Base-by-base conservation (phyloP, 2,113 vertebrate genomes). In the Salminus brasiliensis region DNA sequence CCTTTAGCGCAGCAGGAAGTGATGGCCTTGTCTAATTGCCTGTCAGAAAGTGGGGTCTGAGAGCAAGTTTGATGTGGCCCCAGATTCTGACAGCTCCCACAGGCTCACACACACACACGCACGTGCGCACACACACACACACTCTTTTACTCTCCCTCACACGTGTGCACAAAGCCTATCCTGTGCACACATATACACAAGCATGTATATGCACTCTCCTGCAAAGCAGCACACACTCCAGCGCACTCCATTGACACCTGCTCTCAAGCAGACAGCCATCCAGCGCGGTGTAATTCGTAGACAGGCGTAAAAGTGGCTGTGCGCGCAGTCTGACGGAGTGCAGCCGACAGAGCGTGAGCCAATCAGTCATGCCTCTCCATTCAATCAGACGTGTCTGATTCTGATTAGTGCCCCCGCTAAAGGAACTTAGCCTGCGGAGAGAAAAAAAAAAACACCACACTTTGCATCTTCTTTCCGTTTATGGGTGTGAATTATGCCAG, bases 321-420 rank as follows among this genome's bases (percentile, higher is more conserved):
- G 67, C 43, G 25, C 74, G 21, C 23, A 47, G 79, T 83, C 76
- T 74, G 81, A 63, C 70, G 45, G 69, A 81, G 59, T 41, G 82
- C 72, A 81, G 69, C 53, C 71, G 63, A 79, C 79, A 78, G 81
- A 83, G 81, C 72, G 57, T 76, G 78, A 83, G 76, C 81, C 81
- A 87, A 84, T 84, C 86, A 85, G 83, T 83, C 79, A 85, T 81
- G 79, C 85, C 74, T 87, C 78, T 83, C 81, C 76, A 73, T 59
- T 79, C 81, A 85, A 81, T 87, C 81, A 83, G 86, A 83, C 83
- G 53, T 74, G 83, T 86, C 82, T 85, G 81, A 81, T 85, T 85
- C 84, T 74, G 81, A 81, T 79, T 81, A 74, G 79, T 60, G 81
- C 74, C 65, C 52, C 74, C 5, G 79, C 78, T 81, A 83, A 85